Base-by-base conservation (phyloP, 2,888 invertebrate genomes). In the Protonemura montana region DNA sequence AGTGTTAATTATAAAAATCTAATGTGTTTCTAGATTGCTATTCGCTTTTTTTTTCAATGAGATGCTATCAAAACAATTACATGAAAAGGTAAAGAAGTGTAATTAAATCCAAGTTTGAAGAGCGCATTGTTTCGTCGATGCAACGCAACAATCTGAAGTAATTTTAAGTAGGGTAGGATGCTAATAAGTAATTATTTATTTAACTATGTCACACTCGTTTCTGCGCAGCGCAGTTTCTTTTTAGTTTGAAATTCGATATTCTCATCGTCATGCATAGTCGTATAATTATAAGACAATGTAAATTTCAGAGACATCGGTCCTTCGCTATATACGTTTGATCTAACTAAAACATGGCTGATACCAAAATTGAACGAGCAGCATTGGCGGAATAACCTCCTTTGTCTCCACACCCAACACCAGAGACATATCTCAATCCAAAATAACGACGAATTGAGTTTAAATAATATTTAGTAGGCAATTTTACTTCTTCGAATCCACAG, bases 391-490 rank as follows among this genome's bases (percentile, higher is more conserved):
- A 59, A 59, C 13, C 21, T 59, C 59, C 59, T 59, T 59, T 59
- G 59, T 59, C 59, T 59, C 21, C 2, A 41, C 5, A 59, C 59
- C 21, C 59, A 59, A 59, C 21, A 59, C 2, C 59, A 59, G 13
- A 21, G 59, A 59, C 59, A 10, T 59, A 7, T 59, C 59, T 59
- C 59, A 59, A 59, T 59, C 59, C 13, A 3, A 59, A 59, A 59
- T 59, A 59, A 59, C 59, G 59, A 59, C 21, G 59, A 59, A 59
- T 59, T 21, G 59, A 59, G 59, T 21, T 21, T 10, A 59, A 59
- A 59, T 59, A 59, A 59, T 59, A 59, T 59, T 59, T 59, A 59
- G 59, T 59, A 59, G 59, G 59, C 59, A 59, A 59, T 59, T 59
- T 59, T 21, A 59, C 59, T 21, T 21, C 59, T 59, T 10, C 59